Evolutionary conservation across 2,888 invertebrate genomes (phyloP), one percentile per base, ranked within the genome.

Genomic region (Punctoribates punctum): DNA sequence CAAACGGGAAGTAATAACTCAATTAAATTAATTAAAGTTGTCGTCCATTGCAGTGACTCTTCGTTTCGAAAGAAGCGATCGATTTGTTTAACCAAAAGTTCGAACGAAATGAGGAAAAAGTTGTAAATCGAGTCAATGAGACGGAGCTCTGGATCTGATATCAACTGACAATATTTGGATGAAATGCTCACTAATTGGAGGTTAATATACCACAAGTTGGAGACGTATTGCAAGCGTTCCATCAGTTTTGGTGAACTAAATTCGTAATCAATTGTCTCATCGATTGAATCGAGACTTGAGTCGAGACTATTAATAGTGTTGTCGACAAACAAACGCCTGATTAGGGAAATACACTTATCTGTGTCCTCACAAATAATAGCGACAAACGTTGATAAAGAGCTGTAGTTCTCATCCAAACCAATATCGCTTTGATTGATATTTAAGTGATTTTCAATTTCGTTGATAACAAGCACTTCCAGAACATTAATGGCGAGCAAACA

Each of bases 401-500:
- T 29, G 23, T 34, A 29, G 65, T 29, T 65, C 11, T 29, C 34
- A 29, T 65, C 65, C 25, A 65, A 65, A 65, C n/a, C 17, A 65
- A 8, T 38, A 34, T 65, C 65, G 34, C 11, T 65, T 65, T 65
- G 29, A 65, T 65, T 34, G 25, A 65, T 65, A 65, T 65, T 65
- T 34, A 65, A 65, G 65, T 65, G 27, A 38, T 65, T 65, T 4
- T 65, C 34, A 34, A 27, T 65, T 65, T 65, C 65, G 20, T 65
- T 65, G 65, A 65, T 65, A 65, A 65, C 65, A 34, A 65, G 34
- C n/a, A 65, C 65, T 65, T 65, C 34, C 0, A 65, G 65, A 17
- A 65, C 34, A 65, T 29, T 34, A 29, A 65, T 65, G 17, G 65
- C 65, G 17, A 65, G 38, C n/a, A 65, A 34, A 65, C 34, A 65